Conservation (phyloP, 2,113 vertebrate genomes). For the Polypterus bichir region DNA sequence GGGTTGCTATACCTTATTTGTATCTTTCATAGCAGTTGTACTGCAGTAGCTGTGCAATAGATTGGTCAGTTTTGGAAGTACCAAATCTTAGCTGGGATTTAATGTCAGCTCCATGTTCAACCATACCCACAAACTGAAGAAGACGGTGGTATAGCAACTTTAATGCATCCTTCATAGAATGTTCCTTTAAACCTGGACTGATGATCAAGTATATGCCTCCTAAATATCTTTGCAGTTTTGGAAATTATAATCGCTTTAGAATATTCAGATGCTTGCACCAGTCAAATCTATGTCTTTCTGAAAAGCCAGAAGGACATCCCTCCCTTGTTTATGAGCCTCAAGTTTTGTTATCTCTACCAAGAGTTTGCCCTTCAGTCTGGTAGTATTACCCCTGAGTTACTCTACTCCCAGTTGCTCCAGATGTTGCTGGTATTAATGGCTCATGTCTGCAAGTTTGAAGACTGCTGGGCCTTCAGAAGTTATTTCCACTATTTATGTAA, state of each 20-base stretch:
- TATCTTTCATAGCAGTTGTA: conserved; percentile 18
- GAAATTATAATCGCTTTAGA: conserved; percentile 7
- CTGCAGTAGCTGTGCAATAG: conserved; percentile 13
- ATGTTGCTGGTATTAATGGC: too few relatives aligned
- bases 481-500: too few relatives aligned
- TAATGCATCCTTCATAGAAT: conserved; percentile 9
- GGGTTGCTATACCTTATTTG: conserved; percentile 9
- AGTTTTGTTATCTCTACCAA: too few relatives aligned
- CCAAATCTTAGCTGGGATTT: conserved; percentile 13
- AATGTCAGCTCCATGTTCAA: conserved; percentile 15
- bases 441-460: too few relatives aligned
- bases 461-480: too few relatives aligned
- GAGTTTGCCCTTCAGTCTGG: too few relatives aligned
- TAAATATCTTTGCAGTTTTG: conserved; percentile 8
- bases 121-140: conserved; percentile 1
- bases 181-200: conserved; percentile 12
- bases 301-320: conserved; percentile 1
- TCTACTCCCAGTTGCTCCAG: too few relatives aligned
- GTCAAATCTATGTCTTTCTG: conserved; percentile 6
- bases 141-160: conserved; percentile 8
- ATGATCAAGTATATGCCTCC: conserved; percentile 10
- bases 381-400: too few relatives aligned
- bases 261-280: conserved; percentile 5
- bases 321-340: neutral
- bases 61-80: conserved; percentile 3